Conservation (phyloP, 2,797 vertebrate species). For the Pipistrellus kuhlii region DNA sequence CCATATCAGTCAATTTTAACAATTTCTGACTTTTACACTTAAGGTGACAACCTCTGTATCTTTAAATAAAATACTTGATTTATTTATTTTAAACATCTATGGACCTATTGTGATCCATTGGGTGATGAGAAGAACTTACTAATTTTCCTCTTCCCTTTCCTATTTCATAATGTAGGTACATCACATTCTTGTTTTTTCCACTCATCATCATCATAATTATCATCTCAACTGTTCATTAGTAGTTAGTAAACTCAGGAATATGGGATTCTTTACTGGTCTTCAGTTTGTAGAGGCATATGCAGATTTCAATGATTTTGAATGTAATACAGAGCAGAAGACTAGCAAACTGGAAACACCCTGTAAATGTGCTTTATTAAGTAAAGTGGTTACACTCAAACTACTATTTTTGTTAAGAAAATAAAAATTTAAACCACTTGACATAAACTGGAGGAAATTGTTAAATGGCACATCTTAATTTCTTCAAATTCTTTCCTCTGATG, state of each 20-base stretch:
- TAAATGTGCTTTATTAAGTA: conserved; percentile 27
- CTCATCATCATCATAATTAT: background rate
- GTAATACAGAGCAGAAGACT: background rate
- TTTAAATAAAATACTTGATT: conserved; percentile 10
- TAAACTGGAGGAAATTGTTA: conserved; percentile 46
- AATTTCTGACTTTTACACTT: background rate
- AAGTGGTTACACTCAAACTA: background rate
- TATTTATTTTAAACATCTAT: background rate
- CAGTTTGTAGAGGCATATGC: background rate
- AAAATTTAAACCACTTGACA: conserved; percentile 34
- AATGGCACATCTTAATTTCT: conserved; percentile 39
- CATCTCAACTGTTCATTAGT: background rate
- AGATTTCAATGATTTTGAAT: background rate
- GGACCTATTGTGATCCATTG: background rate
- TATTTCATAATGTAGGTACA: background rate
- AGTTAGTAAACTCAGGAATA: background rate
- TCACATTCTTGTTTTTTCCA: background rate
- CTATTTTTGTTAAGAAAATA: conserved; percentile 54
- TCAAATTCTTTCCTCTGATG: conserved; percentile 6
- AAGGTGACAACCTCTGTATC: background rate
- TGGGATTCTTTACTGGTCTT: background rate
- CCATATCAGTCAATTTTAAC: background rate
- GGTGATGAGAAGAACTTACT: conserved; percentile 1
- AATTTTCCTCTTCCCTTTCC: background rate
- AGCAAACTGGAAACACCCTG: background rate